Evolutionary conservation across 35 echinoderm and acorn worm species (phyloP).

Genomic region (Hemicentrotus pulcherrimus): DNA sequence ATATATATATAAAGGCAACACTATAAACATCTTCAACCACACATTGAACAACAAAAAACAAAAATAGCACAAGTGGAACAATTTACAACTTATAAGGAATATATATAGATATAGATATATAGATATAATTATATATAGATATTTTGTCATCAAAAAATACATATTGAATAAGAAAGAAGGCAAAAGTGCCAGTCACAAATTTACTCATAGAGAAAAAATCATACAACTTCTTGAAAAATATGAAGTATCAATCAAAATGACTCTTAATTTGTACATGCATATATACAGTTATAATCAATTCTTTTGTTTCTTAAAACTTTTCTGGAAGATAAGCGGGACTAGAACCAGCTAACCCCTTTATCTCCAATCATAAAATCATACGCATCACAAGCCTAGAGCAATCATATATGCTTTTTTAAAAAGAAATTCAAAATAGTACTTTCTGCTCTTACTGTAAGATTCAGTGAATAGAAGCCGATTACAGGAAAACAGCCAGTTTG

Average conservation of each 20-base stretch:
- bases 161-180: constrained; percentile 39
- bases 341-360: constrained; percentile 25
- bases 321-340: not conserved
- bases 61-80: not conserved
- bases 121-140: constrained; percentile 34
- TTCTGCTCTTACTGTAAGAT: not conserved
- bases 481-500: not conserved
- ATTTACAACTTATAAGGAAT: constrained; percentile 36
- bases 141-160: constrained; percentile 26
- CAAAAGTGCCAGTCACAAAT: constrained; percentile 44
- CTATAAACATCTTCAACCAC: not conserved
- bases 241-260: constrained; percentile 36
- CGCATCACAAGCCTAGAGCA: not conserved
- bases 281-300: constrained; percentile 22
- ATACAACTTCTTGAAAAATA: constrained; percentile 45
- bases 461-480: not conserved
- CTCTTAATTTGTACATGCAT: constrained; percentile 44
- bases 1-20: constrained; percentile 1
- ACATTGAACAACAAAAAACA: not conserved
- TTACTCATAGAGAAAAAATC: constrained; percentile 29
- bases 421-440: constrained; percentile 13
- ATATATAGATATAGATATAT: constrained; percentile 35
- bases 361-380: not conserved
- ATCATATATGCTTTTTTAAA: not conserved
- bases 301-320: not conserved